Evolutionary conservation across 2,888 invertebrate genomes (phyloP), one percentile per base, ranked within the genome.

Genomic region (Acleris emargana): DNA sequence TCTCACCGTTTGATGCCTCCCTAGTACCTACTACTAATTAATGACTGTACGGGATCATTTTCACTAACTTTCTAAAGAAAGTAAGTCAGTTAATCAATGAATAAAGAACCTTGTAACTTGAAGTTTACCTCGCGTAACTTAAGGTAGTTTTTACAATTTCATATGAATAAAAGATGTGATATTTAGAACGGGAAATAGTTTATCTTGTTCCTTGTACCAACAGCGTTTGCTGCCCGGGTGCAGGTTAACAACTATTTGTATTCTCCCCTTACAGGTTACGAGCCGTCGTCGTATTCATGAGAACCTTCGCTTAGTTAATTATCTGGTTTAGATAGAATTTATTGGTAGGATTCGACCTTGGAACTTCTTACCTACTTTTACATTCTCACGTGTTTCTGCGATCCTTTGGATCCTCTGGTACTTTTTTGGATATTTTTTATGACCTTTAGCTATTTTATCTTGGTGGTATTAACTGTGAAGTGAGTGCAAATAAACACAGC

Each of bases 231-330:
- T 45, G 6, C 17, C 17, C n/a, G 45, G 45, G 45, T 45, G 55
- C 55, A 62, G 55, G 62, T 62, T 62, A 62, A 62, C 54, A 55
- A 62, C 55, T 42, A 62, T 50, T 57, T 55, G 55, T 62, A 62
- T 62, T 62, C 62, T 62, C 62, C 42, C 9, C 38, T 18, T 42
- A 18, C 55, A 22, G 42, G 55, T 62, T 62, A 62, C 62, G 55
- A 62, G 22, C 45, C 54, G 42, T 17, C 45, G 18, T 47, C 17
- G 49, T 62, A 62, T 62, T 62, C 55, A 57, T 57, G 50, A 57
- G 62, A 25, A 43, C 59, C 25, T 60, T 52, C 50, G 42, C 62
- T 57, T 55, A 62, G 55, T 62, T 62, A 62, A 62, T 62, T 62
- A 62, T 55, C 42, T 43, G 50, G 50, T 57, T 42, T 49, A 42